phyloP scores from a whole-genome alignment of 92 coral and sea anemone species.

The Porites rus region DNA sequence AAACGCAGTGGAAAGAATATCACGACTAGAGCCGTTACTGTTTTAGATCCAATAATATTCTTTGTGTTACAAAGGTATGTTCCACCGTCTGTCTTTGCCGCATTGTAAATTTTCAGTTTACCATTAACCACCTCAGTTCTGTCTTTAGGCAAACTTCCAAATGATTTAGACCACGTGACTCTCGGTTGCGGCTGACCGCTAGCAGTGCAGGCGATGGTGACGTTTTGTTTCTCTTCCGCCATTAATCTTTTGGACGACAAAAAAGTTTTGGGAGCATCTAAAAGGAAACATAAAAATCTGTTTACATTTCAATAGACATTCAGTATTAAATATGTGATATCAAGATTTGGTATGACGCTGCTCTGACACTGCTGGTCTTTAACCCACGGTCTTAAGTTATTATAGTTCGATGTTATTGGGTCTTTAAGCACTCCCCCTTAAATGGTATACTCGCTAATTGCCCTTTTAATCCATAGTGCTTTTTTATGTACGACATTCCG shows the following conservation, averaged over 20 bases:
- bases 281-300: background rate
- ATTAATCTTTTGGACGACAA: background rate
- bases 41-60: background rate
- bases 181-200: too few relatives aligned
- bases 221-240: background rate
- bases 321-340: too few relatives aligned
- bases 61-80: background rate
- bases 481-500: too few relatives aligned
- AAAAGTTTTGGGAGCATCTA: background rate
- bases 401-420: background rate
- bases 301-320: too few relatives aligned
- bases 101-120: background rate
- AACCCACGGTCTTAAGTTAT: background rate
- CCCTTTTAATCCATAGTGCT: too few relatives aligned
- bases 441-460: too few relatives aligned
- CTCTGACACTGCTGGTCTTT: conserved; percentile 33
- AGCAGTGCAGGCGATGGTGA: background rate
- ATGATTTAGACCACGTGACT: too few relatives aligned
- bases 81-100: background rate
- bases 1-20: conserved; percentile 33
- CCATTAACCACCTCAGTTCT: background rate
- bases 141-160: background rate
- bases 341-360: background rate
- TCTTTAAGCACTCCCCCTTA: too few relatives aligned
- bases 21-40: background rate